These are phyloP conservation scores for Planiliza haematocheilus DNA, from an alignment of 2,113 vertebrate species.

Conservation along the genomic window DNA sequence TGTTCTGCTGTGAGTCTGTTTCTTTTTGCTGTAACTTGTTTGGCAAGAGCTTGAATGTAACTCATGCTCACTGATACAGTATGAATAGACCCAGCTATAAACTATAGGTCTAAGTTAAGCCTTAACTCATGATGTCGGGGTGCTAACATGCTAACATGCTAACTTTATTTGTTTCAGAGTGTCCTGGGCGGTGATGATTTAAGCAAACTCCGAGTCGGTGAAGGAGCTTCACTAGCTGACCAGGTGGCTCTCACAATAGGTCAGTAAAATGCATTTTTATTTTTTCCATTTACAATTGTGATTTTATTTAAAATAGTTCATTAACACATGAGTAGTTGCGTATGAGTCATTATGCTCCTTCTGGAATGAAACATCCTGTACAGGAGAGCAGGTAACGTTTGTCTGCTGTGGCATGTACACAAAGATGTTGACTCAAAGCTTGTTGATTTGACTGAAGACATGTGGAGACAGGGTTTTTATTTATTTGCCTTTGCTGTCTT, in stretches of 20 bases:
- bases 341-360: background rate
- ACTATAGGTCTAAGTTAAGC: too few relatives aligned
- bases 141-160: background rate
- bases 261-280: slow-evolving; percentile 66
- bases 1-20: too few relatives aligned
- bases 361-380: background rate
- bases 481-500: background rate
- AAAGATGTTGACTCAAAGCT: background rate
- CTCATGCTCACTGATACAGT: too few relatives aligned
- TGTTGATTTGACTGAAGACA: background rate
- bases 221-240: slow-evolving; percentile 84
- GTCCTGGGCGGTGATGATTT: slow-evolving; percentile 84
- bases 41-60: too few relatives aligned
- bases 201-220: slow-evolving; percentile 76
- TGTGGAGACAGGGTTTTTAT: background rate
- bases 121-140: too few relatives aligned
- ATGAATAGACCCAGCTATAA: too few relatives aligned
- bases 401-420: background rate
- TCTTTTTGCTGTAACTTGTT: too few relatives aligned
- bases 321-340: background rate
- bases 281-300: background rate
- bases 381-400: background rate
- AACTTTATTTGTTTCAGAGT: slow-evolving; percentile 78
- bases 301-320: too few relatives aligned
- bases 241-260: slow-evolving; percentile 88